Conservation (phyloP, 2,888 invertebrate species). For the Harmothoe impar region DNA sequence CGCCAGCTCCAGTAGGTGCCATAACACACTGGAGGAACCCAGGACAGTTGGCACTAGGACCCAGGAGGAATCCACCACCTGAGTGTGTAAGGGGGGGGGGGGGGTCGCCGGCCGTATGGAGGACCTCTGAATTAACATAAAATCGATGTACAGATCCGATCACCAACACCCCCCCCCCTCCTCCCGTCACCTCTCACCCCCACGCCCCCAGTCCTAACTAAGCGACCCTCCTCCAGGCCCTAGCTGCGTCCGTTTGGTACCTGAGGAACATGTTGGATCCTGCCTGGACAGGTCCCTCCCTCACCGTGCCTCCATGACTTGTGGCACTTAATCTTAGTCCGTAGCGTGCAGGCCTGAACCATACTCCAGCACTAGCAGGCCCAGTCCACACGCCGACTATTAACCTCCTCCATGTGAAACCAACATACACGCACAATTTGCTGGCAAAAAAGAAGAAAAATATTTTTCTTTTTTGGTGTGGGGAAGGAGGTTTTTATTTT, state of each 20-base stretch:
- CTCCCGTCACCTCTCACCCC: too few species aligned
- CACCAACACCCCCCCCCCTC: too few species aligned
- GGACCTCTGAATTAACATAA: not conserved
- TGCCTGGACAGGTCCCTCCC: constrained; percentile 27
- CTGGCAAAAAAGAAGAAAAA: too few species aligned
- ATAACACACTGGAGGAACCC: not conserved
- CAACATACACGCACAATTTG: not conserved
- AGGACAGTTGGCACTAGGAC: constrained; percentile 14
- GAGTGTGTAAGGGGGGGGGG: not conserved
- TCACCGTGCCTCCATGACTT: not conserved
- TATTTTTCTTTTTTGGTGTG: too few species aligned
- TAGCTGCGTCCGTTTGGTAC: not conserved
- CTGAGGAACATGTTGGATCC: constrained; percentile 31
- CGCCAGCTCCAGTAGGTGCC: not conserved
- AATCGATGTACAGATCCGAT: not conserved
- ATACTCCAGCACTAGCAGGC: not conserved
- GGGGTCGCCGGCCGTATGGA: not conserved
- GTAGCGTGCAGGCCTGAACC: not conserved
- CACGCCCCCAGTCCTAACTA: too few species aligned
- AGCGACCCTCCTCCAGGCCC: not conserved
- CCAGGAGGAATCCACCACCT: not conserved
- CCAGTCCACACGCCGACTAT: not conserved
- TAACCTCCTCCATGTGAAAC: not conserved
- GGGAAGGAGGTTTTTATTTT: too few species aligned
- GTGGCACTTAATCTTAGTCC: not conserved